phyloP scores from a whole-genome alignment of 2,888 invertebrate species.

The Eudiplozoon nipponicum region DNA sequence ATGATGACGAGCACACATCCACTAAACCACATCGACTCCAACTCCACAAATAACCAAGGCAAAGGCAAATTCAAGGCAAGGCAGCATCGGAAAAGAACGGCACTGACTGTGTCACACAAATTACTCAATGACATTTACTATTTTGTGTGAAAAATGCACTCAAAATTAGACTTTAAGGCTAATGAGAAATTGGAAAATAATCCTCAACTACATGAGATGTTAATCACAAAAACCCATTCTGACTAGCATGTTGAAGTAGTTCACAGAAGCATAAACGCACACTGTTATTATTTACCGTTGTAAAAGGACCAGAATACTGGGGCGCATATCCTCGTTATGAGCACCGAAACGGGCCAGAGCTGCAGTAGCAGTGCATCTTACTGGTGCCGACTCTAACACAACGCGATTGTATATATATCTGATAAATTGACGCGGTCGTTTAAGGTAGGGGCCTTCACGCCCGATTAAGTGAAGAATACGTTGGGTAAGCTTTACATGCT shows the following conservation, averaged over 20 bases:
- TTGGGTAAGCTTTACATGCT: conserved; percentile 74
- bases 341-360: conserved; percentile 91
- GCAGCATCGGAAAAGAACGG: too few relatives aligned
- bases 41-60: too few relatives aligned
- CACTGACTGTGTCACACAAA: too few relatives aligned
- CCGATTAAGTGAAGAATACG: conserved; percentile 74
- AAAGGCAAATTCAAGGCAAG: too few relatives aligned
- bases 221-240: not conserved
- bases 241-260: not conserved
- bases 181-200: too few relatives aligned
- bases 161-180: too few relatives aligned
- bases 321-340: conserved; percentile 51
- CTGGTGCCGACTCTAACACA: conserved; percentile 46
- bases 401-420: conserved; percentile 39
- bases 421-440: conserved; percentile 48
- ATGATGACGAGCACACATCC: too few relatives aligned
- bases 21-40: too few relatives aligned
- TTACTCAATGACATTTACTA: too few relatives aligned
- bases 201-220: too few relatives aligned
- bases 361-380: conserved; percentile 28
- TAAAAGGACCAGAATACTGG: conserved; percentile 42
- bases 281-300: conserved; percentile 21
- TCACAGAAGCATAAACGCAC: conserved; percentile 10
- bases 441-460: conserved; percentile 73
- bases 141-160: too few relatives aligned